phyloP scores from a whole-genome alignment of 2,797 vertebrate species.

The Chelon labrosus region DNA sequence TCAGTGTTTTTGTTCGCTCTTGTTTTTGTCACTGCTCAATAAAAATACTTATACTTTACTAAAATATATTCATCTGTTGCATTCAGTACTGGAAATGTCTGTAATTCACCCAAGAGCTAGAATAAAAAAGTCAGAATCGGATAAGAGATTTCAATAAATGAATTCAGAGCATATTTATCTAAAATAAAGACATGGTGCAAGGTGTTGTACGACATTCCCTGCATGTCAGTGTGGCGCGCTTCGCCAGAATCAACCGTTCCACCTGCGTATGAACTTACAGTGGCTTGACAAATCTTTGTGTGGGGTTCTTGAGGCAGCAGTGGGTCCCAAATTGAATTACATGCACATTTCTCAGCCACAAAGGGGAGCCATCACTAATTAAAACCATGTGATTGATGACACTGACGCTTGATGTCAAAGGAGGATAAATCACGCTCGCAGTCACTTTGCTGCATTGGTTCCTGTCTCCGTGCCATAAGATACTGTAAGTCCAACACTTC shows the following conservation, averaged over 20 bases:
- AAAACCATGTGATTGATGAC: constrained; percentile 88
- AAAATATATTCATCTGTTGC: not conserved
- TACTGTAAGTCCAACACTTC: constrained; percentile 80
- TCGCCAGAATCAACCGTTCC: constrained; percentile 17
- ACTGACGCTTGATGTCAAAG: constrained; percentile 75
- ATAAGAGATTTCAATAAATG: too few species aligned
- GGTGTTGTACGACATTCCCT: not conserved
- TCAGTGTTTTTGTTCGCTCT: not conserved
- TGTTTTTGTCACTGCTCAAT: not conserved
- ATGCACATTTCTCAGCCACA: constrained; percentile 88
- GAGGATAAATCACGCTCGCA: constrained; percentile 79
- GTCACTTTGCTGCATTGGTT: constrained; percentile 85
- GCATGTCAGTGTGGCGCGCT: constrained; percentile 20
- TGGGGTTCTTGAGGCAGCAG: constrained; percentile 71
- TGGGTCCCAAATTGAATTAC: constrained; percentile 87
- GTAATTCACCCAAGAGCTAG: too few species aligned
- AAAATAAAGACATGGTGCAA: not conserved
- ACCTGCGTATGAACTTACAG: constrained; percentile 58
- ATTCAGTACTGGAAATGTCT: not conserved
- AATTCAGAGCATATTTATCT: too few species aligned
- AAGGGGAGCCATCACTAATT: constrained; percentile 87
- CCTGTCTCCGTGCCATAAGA: constrained; percentile 66
- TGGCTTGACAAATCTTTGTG: constrained; percentile 69
- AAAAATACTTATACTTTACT: not conserved
- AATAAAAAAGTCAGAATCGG: too few species aligned